Percentiles rank a stretch among this genome's conserved stretches.
Evolutionary conservation across 1,140 invertebrate genomes (phyloP).

Genomic region (Acyrthosiphon pisum): DNA sequence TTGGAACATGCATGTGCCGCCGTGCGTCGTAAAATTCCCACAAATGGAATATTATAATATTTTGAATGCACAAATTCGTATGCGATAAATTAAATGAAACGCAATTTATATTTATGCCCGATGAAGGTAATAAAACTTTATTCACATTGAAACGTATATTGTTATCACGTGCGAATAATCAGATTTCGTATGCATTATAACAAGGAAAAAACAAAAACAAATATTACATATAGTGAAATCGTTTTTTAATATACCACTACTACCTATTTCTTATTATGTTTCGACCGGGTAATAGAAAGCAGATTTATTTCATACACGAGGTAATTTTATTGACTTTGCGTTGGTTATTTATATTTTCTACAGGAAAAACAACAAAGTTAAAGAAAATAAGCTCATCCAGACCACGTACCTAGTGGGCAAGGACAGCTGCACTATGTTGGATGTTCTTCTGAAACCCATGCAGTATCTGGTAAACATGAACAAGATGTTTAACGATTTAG

Average conservation of each 20-base stretch:
- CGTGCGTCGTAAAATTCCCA: not conserved
- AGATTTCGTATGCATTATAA: not conserved
- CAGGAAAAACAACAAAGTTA: slow-evolving; percentile 28
- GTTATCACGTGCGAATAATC: not conserved
- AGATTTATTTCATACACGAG: not conserved
- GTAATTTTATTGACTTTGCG: not conserved
- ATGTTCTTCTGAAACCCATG: not conserved
- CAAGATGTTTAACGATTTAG: slow-evolving; percentile 31
- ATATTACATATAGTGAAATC: not conserved
- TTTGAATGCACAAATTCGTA: not conserved
- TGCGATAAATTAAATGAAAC: not conserved
- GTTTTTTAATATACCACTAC: not conserved
- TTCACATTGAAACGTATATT: not conserved
- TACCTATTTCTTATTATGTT: not conserved
- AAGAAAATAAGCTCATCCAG: not conserved
- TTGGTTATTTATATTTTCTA: not conserved
- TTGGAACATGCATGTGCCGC: not conserved
- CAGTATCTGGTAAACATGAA: slow-evolving; percentile 43
- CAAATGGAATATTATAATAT: not conserved
- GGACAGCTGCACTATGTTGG: slow-evolving; percentile 19
- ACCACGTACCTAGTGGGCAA: slow-evolving; percentile 11
- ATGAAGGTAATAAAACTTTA: slow-evolving; percentile 11
- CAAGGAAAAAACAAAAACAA: not conserved
- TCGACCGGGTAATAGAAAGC: not conserved
- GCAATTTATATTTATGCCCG: not conserved